These are phyloP conservation scores for Panagrolaimus sp. DNA, from an alignment of 1,140 invertebrate genomes.

Conservation along the genomic window DNA sequence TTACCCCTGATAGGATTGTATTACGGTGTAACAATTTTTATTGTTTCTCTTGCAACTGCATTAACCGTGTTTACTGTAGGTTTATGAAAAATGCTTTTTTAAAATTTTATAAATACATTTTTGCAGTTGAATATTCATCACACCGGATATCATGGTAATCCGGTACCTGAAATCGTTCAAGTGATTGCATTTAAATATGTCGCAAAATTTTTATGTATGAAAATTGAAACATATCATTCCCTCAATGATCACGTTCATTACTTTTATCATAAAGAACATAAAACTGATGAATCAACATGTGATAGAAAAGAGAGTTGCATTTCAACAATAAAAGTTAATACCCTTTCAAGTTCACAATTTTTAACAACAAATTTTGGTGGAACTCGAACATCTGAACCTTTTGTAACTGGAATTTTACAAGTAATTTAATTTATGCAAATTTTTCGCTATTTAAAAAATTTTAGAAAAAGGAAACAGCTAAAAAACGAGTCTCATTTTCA, in stretches of 20 bases:
- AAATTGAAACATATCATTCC: constrained; percentile 60
- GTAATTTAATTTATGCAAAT: not conserved
- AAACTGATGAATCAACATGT: not conserved
- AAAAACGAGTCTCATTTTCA: constrained; percentile 42
- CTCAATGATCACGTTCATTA: constrained; percentile 56
- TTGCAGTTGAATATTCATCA: constrained; percentile 74
- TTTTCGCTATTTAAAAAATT: not conserved
- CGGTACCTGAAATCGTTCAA: constrained; percentile 70
- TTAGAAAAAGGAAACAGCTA: not conserved
- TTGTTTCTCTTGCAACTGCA: constrained; percentile 80
- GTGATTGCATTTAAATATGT: constrained; percentile 67
- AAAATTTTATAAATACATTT: constrained; percentile 48
- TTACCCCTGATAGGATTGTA: constrained; percentile 80
- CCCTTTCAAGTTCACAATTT: not conserved
- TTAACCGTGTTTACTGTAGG: constrained; percentile 67
- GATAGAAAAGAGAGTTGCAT: constrained; percentile 15
- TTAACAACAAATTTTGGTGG: not conserved
- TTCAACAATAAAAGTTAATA: constrained; percentile 8
- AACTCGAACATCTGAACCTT: too few relatives aligned
- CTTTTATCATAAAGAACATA: constrained; percentile 41
- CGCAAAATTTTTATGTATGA: constrained; percentile 63
- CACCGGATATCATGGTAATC: constrained; percentile 72
- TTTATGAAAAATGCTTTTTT: not conserved
- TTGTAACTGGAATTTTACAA: too few relatives aligned
- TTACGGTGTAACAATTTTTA: constrained; percentile 82